Evolutionary conservation across 2,113 vertebrate species (phyloP).

Genomic region (Oxygymnocypris stewartii): DNA sequence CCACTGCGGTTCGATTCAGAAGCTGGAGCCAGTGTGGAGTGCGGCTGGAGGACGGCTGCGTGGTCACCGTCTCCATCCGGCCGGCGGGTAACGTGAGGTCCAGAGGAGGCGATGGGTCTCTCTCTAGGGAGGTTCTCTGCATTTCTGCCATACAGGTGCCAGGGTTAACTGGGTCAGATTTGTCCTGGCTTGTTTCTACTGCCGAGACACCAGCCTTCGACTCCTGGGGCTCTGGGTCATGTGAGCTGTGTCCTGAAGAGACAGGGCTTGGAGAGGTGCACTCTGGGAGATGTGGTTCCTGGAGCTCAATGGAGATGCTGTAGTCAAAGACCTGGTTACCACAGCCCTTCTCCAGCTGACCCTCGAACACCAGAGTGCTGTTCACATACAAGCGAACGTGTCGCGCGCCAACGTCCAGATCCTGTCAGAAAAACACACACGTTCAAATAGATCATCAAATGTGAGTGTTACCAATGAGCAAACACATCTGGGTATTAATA

Average conservation of each 20-base stretch:
- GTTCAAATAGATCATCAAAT: neutral
- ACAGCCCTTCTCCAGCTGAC: constrained; percentile 81
- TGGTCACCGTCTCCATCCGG: constrained; percentile 69
- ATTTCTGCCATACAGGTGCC: constrained; percentile 49
- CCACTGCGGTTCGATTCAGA: constrained; percentile 60
- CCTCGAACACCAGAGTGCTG: constrained; percentile 85
- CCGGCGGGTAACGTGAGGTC: constrained; percentile 66
- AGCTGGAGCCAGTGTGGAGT: constrained; percentile 83
- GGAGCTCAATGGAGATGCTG: constrained; percentile 77
- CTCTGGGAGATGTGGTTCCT: constrained; percentile 65
- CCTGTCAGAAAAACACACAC: constrained; percentile 69
- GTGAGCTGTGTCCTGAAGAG: constrained; percentile 68
- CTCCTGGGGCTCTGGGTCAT: constrained; percentile 57
- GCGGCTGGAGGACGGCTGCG: constrained; percentile 69
- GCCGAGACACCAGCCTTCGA: neutral
- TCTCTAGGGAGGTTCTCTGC: constrained; percentile 58
- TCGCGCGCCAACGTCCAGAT: constrained; percentile 83
- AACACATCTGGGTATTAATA: neutral
- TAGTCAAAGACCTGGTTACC: constrained; percentile 77
- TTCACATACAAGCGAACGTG: constrained; percentile 87
- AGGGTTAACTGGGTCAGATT: constrained; percentile 39
- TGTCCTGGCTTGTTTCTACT: neutral
- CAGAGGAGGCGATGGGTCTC: neutral
- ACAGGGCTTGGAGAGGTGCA: constrained; percentile 67
- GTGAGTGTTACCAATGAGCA: neutral